Evolutionary conservation across 2,113 vertebrate genomes (phyloP).

Genomic region (Pedionomus torquatus): DNA sequence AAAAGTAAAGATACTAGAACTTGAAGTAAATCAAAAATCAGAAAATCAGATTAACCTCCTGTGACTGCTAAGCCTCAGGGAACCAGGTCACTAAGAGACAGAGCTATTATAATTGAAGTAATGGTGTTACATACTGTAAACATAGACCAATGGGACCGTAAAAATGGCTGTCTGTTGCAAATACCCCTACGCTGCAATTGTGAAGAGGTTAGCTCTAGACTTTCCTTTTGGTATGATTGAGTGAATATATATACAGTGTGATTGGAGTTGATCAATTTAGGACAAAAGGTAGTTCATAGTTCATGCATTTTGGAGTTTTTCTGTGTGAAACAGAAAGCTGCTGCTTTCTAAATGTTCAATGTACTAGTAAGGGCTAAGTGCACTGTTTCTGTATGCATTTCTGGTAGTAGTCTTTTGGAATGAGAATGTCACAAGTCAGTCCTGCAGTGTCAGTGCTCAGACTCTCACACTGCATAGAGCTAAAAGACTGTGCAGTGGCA

Average conservation of each 20-base stretch:
- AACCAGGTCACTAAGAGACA: conserved; percentile 22
- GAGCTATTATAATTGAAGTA: conserved; percentile 19
- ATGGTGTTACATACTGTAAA: background rate
- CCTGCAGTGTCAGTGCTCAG: background rate
- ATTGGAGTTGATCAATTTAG: background rate
- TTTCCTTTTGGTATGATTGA: background rate
- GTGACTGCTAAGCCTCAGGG: conserved; percentile 21
- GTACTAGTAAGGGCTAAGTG: background rate
- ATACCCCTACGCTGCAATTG: background rate
- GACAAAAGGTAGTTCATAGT: background rate
- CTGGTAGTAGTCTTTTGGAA: background rate
- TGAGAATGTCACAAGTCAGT: background rate
- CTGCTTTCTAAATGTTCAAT: background rate
- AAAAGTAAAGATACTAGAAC: conserved; percentile 50
- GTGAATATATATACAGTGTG: background rate
- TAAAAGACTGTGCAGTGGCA: background rate
- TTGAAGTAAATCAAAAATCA: conserved; percentile 54
- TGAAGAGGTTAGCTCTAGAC: background rate
- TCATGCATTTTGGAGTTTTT: background rate
- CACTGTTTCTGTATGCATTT: background rate
- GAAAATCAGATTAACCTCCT: conserved; percentile 59
- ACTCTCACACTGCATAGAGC: background rate
- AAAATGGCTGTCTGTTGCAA: background rate
- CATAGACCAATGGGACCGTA: background rate
- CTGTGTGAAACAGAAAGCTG: conserved; percentile 27